Evolutionary conservation across 1,140 invertebrate genomes (phyloP), one percentile per base, ranked within the genome.

Genomic region (Goniozus legneri): DNA sequence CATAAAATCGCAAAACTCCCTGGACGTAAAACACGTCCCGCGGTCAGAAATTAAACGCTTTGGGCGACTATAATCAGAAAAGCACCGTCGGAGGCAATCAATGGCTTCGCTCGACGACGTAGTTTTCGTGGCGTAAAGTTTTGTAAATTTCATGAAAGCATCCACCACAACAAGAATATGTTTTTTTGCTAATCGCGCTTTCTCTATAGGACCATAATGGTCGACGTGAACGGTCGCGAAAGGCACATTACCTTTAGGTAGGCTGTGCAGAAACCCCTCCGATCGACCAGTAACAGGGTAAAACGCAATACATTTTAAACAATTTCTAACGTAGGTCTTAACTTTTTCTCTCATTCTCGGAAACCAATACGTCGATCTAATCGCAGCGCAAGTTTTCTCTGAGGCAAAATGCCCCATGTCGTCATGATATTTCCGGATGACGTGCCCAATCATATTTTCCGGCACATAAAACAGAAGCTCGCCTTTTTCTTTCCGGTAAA

Each of bases 101-200:
- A 40, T 24, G 6, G 12, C 38, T 14, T 40, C 38, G 8, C 27
- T 40, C 3, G 20, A 24, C 2, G 40, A 3, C 2, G 30, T 42
- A 20, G 22, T 42, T 3, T 32, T 42, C 8, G 30, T 42, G 7
- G 30, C 40, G 18, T 42, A 42, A 3, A 42, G 30, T 14, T 33
- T 43, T 0, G 32, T 19, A n/a, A 14, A 44, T 12, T 44, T 44
- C 3, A 14, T 20, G 2, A 44, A 44, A 4, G 27, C 19, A 21
- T 44, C 31, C 8, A 44, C 6, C 10, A 34, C 13, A 2, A 44
- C 8, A 3, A 44, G 34, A 15, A 42, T 10, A 21, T 44, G 32
- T 15, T 44, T 44, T 22, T 35, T 44, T 15, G 8, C 15, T 2
- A n/a, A 0, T 21, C 27, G 14, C 3, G 20, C 10, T 21, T 44